phyloP scores from a whole-genome alignment of 2,113 vertebrate genomes.

The Ceuthmochares aereus region DNA sequence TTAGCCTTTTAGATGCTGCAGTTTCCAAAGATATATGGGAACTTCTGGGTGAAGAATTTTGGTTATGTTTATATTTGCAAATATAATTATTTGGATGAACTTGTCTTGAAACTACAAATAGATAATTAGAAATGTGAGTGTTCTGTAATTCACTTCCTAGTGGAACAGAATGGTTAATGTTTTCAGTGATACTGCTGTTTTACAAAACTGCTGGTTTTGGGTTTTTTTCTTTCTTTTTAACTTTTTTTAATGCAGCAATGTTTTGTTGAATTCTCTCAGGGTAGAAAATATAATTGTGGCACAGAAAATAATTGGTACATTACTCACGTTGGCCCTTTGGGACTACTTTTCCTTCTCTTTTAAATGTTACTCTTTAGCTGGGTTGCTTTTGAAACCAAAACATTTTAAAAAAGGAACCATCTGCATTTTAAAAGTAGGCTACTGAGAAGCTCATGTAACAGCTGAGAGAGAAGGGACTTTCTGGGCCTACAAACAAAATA shows the following conservation, averaged over 20 bases:
- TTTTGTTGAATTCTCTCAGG: conserved; percentile 41
- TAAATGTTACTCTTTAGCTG: not conserved
- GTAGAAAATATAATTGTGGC: conserved; percentile 49
- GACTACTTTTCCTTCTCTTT: conserved; percentile 9
- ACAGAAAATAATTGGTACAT: conserved; percentile 58
- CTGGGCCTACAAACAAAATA: not conserved
- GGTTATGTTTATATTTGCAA: not conserved
- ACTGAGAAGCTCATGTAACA: not conserved
- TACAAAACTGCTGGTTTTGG: too few relatives aligned
- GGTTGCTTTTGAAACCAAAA: conserved; percentile 39
- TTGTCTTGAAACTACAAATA: not conserved
- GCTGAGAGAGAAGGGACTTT: not conserved
- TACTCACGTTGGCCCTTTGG: conserved; percentile 27
- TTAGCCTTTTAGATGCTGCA: not conserved
- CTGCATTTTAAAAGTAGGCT: conserved; percentile 1
- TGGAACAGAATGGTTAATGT: not conserved
- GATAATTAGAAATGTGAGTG: not conserved
- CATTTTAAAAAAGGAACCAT: not conserved
- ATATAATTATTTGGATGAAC: not conserved
- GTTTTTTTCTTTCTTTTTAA: too few relatives aligned
- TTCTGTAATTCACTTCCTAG: not conserved
- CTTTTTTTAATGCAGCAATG: not conserved
- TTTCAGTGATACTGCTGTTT: not conserved
- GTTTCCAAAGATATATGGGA: not conserved
- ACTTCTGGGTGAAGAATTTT: not conserved